Conservation (phyloP, 2,888 invertebrate species). For the Ctenicera cuprea region DNA sequence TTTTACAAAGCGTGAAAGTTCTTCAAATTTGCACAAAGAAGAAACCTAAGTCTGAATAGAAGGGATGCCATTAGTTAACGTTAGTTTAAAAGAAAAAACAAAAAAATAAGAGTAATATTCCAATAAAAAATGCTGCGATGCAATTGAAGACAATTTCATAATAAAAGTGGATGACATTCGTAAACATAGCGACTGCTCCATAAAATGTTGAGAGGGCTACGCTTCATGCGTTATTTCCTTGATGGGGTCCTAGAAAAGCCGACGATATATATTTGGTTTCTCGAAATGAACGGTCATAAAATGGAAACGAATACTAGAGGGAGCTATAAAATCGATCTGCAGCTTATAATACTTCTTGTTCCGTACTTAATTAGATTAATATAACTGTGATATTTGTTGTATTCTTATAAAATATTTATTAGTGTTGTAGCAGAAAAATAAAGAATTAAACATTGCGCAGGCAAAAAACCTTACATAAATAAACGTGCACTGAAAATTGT, state of each 20-base stretch:
- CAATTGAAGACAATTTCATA: background rate
- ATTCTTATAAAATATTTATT: too few species aligned
- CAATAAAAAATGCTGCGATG: too few species aligned
- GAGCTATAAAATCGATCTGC: background rate
- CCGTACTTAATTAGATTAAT: background rate
- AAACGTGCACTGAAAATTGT: too few species aligned
- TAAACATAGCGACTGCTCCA: background rate
- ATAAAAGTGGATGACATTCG: background rate
- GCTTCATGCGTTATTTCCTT: conserved; percentile 16
- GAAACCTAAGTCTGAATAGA: conserved; percentile 49
- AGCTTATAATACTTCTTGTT: background rate
- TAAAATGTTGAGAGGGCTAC: background rate
- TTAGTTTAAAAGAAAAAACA: too few species aligned
- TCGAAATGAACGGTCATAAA: background rate
- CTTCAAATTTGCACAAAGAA: conserved; percentile 74
- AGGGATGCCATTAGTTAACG: too few species aligned
- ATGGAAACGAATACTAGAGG: background rate
- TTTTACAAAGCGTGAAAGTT: conserved; percentile 76
- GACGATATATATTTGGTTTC: background rate
- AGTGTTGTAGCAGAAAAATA: too few species aligned
- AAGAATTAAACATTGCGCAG: too few species aligned
- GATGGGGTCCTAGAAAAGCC: conserved; percentile 5
- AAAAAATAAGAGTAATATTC: too few species aligned
- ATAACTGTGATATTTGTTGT: background rate
- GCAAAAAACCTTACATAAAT: too few species aligned